Conservation (phyloP, 1,140 invertebrate genomes). For the Orussus abietinus region DNA sequence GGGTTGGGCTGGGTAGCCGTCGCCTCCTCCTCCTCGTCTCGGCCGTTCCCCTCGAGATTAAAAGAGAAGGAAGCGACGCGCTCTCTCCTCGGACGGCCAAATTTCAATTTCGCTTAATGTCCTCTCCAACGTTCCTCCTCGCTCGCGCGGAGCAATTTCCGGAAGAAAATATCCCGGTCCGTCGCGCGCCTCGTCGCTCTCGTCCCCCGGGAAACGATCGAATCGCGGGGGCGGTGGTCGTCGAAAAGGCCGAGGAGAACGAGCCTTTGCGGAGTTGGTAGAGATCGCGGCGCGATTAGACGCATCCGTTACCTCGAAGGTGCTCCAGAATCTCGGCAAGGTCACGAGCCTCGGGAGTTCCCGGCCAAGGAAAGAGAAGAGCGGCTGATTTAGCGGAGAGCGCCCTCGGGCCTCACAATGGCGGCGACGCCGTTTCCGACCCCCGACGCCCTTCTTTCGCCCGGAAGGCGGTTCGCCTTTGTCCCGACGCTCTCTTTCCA, state of each 20-base stretch:
- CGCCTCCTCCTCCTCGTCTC: constrained; percentile 2
- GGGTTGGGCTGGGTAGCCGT: no score
- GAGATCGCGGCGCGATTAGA: no score
- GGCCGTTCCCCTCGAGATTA: constrained; percentile 16
- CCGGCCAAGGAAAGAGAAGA: constrained; percentile 9
- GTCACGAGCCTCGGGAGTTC: no score
- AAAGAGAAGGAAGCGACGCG: constrained; percentile 24
- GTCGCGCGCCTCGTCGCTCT: no score
- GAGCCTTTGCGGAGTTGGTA: no score
- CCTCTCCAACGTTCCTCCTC: no score
- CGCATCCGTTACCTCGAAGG: no score
- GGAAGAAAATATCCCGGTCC: no score
- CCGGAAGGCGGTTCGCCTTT: constrained; percentile 13
- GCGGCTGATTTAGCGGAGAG: constrained; percentile 31
- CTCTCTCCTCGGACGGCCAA: constrained; percentile 27
- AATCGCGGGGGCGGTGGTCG: no score
- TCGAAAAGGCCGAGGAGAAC: no score
- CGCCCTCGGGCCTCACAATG: constrained; percentile 23
- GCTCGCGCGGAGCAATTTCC: no score
- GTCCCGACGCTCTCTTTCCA: constrained; percentile 11
- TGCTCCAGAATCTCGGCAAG: not conserved
- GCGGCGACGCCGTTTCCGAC: constrained; percentile 3
- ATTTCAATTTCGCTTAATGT: constrained; percentile 39
- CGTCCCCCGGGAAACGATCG: no score
- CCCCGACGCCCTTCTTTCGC: constrained; percentile 4